Percentiles rank a stretch among this genome's conserved stretches.
These are phyloP conservation scores for Drosophila suzukii DNA, from an alignment of 1,140 invertebrate species.

Conservation along the genomic window DNA sequence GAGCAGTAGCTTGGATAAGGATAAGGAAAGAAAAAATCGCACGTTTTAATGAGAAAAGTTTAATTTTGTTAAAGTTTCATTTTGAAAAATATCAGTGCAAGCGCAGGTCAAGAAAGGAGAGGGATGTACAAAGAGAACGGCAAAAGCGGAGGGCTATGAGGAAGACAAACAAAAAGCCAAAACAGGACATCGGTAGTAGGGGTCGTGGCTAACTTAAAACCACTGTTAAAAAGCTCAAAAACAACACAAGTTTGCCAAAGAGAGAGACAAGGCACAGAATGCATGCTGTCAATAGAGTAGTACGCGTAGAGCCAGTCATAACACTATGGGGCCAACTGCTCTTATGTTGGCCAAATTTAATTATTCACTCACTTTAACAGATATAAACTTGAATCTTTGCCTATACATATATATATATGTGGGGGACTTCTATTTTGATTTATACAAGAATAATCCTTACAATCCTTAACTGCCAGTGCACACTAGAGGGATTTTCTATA, in stretches of 20 bases:
- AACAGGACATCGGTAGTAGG: constrained; percentile 31
- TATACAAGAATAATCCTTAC: no score
- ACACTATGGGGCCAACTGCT: no score
- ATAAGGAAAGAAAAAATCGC: constrained; percentile 66
- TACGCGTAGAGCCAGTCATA: no score
- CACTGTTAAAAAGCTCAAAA: constrained; percentile 70
- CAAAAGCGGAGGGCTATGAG: background rate
- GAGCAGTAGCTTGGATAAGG: constrained; percentile 26
- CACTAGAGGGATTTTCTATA: no score
- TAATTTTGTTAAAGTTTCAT: constrained; percentile 84
- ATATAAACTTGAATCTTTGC: no score
- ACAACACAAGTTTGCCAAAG: constrained; percentile 36
- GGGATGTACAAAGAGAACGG: background rate
- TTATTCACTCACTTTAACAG: no score
- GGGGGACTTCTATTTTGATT: no score
- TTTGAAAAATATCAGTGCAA: constrained; percentile 80
- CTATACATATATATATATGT: no score
- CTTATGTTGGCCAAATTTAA: no score
- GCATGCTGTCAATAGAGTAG: constrained; percentile 4
- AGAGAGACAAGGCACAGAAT: constrained; percentile 8
- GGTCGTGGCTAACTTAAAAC: constrained; percentile 62
- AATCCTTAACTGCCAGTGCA: no score
- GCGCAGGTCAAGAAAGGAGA: constrained; percentile 23
- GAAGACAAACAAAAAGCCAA: constrained; percentile 9
- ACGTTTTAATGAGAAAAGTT: constrained; percentile 85